Evolutionary conservation across 37 sponge, comb jelly and placozoan genomes (phyloP).

Genomic region (Ephydatia muelleri): DNA sequence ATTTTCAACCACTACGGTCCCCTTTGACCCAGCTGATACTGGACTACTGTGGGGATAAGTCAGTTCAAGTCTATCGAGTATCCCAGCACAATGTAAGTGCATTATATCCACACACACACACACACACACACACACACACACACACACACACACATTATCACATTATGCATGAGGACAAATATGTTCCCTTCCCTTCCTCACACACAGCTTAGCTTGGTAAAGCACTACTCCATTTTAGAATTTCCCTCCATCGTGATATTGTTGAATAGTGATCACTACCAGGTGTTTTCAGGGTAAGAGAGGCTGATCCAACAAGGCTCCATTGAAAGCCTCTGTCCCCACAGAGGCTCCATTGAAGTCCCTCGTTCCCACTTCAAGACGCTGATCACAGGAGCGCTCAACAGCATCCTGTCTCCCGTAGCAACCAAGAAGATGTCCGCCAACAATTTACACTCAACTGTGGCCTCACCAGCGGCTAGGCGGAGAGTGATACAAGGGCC

Average conservation of each 20-base stretch:
- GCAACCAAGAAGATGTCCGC: background rate
- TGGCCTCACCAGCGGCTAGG: background rate
- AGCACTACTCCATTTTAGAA: constrained; percentile 52
- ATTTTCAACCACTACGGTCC: no score
- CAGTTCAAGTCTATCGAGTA: background rate
- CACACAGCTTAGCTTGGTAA: constrained; percentile 23
- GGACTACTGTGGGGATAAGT: background rate
- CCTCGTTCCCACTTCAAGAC: background rate
- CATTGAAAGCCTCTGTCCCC: background rate
- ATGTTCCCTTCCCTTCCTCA: background rate
- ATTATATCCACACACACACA: background rate
- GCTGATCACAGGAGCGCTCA: background rate
- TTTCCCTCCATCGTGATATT: constrained; percentile 49
- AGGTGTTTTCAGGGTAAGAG: constrained; percentile 43
- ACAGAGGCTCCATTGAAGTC: background rate
- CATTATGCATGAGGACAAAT: no score
- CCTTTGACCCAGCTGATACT: constrained; percentile 31
- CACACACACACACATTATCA: no score
- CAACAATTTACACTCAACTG: background rate
- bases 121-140: no score
- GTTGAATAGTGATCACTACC: constrained; percentile 9
- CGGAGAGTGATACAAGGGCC: background rate
- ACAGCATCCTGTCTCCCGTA: background rate
- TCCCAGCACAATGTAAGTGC: constrained; percentile 3
- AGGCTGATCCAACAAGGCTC: background rate